Evolutionary conservation across 2,888 invertebrate species (phyloP), one percentile per base, ranked within the genome.

Genomic region (Suillia variegata): DNA sequence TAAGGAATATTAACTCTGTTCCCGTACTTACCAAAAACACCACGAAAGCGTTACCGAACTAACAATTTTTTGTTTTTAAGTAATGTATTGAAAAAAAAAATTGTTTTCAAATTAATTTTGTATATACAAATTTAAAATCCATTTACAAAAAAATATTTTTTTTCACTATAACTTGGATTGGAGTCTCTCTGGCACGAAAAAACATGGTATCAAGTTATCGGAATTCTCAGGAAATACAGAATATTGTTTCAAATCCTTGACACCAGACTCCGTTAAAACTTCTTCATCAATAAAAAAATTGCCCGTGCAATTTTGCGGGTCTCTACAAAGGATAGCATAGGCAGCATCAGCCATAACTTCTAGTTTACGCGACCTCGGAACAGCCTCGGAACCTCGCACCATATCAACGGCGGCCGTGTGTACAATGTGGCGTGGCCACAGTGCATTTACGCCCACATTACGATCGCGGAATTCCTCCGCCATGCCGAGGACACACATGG

Each of bases 401-500:
- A 93, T 93, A 77, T 93, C 90, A 65, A 93, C 90, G 3, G 98
- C 98, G 1, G 98, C 97, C 0, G 98, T 99, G 62, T 90, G 87
- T 70, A 98, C 94, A 1, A 90, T 92, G 66, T 96, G 97, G 77
- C 87, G 88, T 0, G 98, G 98, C 98, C 98, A 98, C 0, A 98
- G 85, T 0, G 97, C 96, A 83, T 98, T 98, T 4, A 98, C 96
- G 22, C 91, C 95, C 62, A 98, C 89, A 59, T 91, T 90, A 67
- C 86, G 86, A 0, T 86, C 85, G 73, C 87, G 89, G 75, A 97
- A 93, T 83, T 98, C 98, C 68, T 92, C 93, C 13, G 96, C 87
- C 95, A 98, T 96, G n/a, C 98, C 98, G n/a, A 98, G 84, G 1
- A 93, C 96, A 81, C 97, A 98, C 94, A 98, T 94, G 0, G 96